Percentiles rank a stretch among this genome's conserved stretches.
Conservation (phyloP, 2,797 vertebrate species). For the Nyctibius grandis region DNA sequence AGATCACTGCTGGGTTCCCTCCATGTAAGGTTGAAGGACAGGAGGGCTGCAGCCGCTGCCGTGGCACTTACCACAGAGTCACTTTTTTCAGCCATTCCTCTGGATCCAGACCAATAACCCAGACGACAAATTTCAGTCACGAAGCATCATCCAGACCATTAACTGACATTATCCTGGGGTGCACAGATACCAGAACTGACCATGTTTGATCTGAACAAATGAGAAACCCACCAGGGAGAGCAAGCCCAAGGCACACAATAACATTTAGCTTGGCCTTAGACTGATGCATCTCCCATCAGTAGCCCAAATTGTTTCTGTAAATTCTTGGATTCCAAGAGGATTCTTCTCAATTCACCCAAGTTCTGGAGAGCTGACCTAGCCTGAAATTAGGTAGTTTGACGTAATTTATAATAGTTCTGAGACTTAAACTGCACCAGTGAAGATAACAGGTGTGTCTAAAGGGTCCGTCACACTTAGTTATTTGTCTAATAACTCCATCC, state of each 20-base stretch:
- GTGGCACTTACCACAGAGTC: rapidly evolving
- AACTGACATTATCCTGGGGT: background rate
- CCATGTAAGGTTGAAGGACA: background rate
- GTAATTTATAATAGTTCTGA: background rate
- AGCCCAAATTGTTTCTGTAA: background rate
- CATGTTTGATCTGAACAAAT: rapidly evolving
- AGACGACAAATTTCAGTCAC: background rate
- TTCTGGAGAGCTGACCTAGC: background rate
- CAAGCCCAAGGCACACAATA: background rate
- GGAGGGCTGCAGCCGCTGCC: background rate
- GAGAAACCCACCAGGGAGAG: background rate
- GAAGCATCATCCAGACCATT: background rate
- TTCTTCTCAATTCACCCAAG: background rate
- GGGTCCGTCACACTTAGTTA: background rate
- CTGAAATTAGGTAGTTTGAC: background rate
- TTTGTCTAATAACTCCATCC: background rate
- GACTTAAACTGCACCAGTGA: background rate
- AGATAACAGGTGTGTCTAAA: background rate
- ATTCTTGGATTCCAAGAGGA: background rate
- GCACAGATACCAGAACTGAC: background rate
- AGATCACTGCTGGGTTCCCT: background rate
- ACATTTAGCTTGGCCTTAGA: background rate
- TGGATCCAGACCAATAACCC: background rate
- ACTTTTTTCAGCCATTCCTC: background rate
- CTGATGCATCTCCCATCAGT: rapidly evolving